Evolutionary conservation across 2,797 vertebrate species (phyloP), one percentile per base, ranked within the genome.

Genomic region (Sandelia bainsii): DNA sequence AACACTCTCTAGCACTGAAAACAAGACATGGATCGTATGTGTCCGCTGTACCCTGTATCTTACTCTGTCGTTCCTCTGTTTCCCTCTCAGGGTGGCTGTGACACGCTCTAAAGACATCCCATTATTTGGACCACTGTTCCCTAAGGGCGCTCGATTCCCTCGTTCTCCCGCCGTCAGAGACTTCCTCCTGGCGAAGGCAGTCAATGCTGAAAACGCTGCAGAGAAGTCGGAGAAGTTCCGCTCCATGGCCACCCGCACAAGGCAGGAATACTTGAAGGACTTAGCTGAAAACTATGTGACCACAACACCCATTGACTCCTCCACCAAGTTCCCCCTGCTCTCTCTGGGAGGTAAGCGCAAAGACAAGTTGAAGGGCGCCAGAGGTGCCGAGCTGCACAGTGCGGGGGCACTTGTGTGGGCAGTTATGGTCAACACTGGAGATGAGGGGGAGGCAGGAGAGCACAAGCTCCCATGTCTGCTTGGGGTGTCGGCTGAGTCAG

Each of bases 101-200:
- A 98, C 96, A 37, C 96, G 97, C 67, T 97, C 96, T 42, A 96
- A 97, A 91, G 97, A 98, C 94, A 96, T 97, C 29, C 97, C 96
- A 0, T 91, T 95, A 27, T 98, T 98, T 1, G 97, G 97, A 0
- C 97, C 97, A 0, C 92, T 95, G 39, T 94, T 98, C 72, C 95
- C 96, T 0, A 94, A 94, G 27, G 95, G 96, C 0, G 95, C 95
- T 3, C 92, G 89, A 19, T 98, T 98, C 76, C 82, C 87, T 0
- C 93, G 94, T 62, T 94, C 95, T 0, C 75, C 91, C 0, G 95
- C 95, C 50, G 96, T 98, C 81, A 93, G 97, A 14, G 96, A 97
- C 85, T 96, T 97, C 83, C 91, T 98, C 59, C 92, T 98, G 44
- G 96, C 97, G 60, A 98, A 98, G 80, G 96, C 95, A 1, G 94